phyloP scores from a whole-genome alignment of 2,888 invertebrate genomes.

The Phaonia tiefii region DNA sequence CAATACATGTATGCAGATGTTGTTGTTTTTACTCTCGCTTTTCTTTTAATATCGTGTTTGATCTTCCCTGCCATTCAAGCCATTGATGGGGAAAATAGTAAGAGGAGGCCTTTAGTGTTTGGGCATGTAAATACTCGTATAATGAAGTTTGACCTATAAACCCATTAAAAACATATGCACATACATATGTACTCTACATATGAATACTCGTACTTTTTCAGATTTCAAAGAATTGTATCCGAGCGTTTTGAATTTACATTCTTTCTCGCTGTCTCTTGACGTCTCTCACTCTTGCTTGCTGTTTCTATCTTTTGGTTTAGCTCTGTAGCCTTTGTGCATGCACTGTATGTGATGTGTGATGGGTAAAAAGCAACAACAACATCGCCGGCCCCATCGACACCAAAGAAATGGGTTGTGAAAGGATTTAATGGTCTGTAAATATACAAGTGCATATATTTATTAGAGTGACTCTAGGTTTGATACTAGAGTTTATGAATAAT shows the following conservation, averaged over 20 bases:
- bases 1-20: no score
- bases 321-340: background rate
- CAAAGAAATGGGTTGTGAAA: conserved; percentile 28
- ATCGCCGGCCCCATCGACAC: conserved; percentile 15
- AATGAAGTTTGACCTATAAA: conserved; percentile 62
- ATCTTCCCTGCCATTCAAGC: background rate
- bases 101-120: background rate
- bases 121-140: conserved; percentile 18
- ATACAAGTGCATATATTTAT: background rate
- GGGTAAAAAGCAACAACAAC: conserved; percentile 18
- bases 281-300: background rate
- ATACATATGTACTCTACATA: conserved; percentile 15
- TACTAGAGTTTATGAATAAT: no score
- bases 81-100: conserved; percentile 20
- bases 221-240: conserved; percentile 26
- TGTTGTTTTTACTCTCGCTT: no score
- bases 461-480: background rate
- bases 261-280: background rate
- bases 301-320: background rate
- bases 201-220: conserved; percentile 30
- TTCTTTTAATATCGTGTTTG: no score
- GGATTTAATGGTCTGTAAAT: conserved; percentile 31
- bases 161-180: conserved; percentile 52
- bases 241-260: no score
- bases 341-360: conserved; percentile 13